Evolutionary conservation across 2,888 invertebrate genomes (phyloP), one percentile per base, ranked within the genome.

Genomic region (Euzetes globulus): DNA sequence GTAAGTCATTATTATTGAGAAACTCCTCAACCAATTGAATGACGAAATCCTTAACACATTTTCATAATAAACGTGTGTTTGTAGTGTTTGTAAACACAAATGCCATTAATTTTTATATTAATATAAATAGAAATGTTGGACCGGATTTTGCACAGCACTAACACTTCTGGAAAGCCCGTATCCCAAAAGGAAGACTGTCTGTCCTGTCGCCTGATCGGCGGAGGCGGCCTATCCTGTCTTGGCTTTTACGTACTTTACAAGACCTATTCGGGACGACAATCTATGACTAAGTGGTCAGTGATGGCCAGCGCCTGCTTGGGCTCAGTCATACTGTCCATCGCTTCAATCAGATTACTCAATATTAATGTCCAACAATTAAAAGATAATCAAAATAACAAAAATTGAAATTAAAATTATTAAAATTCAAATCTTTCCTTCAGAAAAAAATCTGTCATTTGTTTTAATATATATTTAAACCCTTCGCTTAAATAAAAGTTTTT

Each of bases 61-160:
- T 41, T 41, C 41, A 11, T 41, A 41, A 41, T 41, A 41, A 41
- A 41, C 41, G 13, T 7, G 33, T 41, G 7, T 41, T 41, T 13
- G n/a, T n/a, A 41, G 41, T 41, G 41, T 41, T 41, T 41, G 41
- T 41, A 41, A 41, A 41, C 41, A 41, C 1, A 9, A 41, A 5
- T 41, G 11, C 7, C 13, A 41, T 7, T 33, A 7, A 41, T 41
- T 41, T 41, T 13, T 13, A 41, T 9, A 41, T 1, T 11, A 19
- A 52, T 19, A n/a, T 13, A 19, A 52, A 19, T 7, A 19, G 52
- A 70, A 70, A 70, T 70, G 70, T 45, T 70, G 45, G 70, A 70
- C 70, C n/a, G 70, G 47, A 41, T 70, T 6, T 17, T 70, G 1
- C 7, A 9, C 2, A 70, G 22, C 22, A 45, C 7, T 19, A 22